These are phyloP conservation scores for Urophycis tenuis DNA, from an alignment of 2,797 vertebrate species.

Conservation along the genomic window DNA sequence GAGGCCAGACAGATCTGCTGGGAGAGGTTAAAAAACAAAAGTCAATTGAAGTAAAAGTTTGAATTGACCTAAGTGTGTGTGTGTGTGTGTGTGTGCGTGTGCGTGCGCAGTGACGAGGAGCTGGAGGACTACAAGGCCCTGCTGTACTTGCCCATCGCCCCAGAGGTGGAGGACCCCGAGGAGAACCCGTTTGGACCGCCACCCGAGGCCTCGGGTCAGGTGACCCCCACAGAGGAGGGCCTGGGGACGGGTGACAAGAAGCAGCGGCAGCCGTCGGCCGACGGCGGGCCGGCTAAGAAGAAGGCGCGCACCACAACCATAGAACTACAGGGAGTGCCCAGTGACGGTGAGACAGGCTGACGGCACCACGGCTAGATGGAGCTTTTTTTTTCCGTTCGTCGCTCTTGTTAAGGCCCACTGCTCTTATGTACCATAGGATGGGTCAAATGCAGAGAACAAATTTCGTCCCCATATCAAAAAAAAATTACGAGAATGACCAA, in stretches of 20 bases:
- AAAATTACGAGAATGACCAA: no score
- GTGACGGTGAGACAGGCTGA: conserved; percentile 77
- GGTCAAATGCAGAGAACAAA: no score
- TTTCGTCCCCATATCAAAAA: no score
- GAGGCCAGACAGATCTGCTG: no score
- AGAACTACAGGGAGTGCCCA: conserved; percentile 94
- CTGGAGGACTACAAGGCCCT: conserved; percentile 92
- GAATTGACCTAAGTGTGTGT: neutral
- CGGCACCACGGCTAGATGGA: no score
- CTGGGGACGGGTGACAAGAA: conserved; percentile 76
- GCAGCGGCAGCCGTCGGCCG: conserved; percentile 82
- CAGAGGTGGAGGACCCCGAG: conserved; percentile 96
- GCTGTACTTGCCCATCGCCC: conserved; percentile 93
- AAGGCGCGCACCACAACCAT: conserved; percentile 96
- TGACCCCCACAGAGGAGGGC: conserved; percentile 72
- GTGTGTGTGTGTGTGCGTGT: no score
- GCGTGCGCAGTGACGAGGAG: conserved; percentile 86
- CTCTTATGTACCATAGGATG: no score
- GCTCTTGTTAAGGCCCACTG: no score
- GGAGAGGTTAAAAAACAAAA: no score
- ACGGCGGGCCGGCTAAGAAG: conserved; percentile 90
- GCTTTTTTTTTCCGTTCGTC: no score
- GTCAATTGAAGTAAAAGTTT: neutral
- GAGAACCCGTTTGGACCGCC: conserved; percentile 95
- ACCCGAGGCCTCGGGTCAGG: conserved; percentile 77